Evolutionary conservation across 2,797 vertebrate species (phyloP).

Genomic region (Spinus pinus): DNA sequence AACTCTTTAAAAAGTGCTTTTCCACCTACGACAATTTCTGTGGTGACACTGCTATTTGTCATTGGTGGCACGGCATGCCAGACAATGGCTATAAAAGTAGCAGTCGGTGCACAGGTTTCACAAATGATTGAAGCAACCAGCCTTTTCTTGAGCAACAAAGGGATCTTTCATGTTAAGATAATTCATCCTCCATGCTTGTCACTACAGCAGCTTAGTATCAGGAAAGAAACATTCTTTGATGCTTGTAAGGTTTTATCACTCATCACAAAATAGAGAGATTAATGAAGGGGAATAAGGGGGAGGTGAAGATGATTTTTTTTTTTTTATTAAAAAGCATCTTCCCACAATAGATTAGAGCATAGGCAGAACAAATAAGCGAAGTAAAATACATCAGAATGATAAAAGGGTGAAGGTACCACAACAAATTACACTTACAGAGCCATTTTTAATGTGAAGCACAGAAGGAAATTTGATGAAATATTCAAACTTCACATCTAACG

Average conservation of each 20-base stretch:
- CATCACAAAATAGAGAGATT: not conserved
- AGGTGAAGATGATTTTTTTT: not conserved
- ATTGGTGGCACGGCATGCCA: not conserved
- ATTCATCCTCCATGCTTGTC: not conserved
- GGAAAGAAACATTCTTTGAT: not conserved
- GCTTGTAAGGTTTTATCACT: not conserved
- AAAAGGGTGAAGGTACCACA: not conserved
- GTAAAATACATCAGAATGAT: not conserved
- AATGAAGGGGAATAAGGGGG: not conserved
- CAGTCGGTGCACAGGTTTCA: not conserved
- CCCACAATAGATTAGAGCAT: not conserved
- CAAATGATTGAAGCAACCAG: not conserved
- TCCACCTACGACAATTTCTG: not conserved
- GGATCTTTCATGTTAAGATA: not conserved
- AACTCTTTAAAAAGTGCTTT: not conserved
- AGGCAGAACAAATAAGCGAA: not conserved
- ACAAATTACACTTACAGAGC: not conserved
- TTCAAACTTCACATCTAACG: not conserved
- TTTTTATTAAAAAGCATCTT: not conserved
- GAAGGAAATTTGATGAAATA: slow-evolving; percentile 19
- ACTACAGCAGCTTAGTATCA: not conserved
- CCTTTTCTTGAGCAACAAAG: not conserved
- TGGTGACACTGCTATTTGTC: not conserved
- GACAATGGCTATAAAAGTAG: not conserved
- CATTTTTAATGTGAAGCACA: not conserved